Percentiles rank a stretch among this genome's conserved stretches.
Conservation (phyloP, 2,888 invertebrate species). For the Drosophila subquinaria region DNA sequence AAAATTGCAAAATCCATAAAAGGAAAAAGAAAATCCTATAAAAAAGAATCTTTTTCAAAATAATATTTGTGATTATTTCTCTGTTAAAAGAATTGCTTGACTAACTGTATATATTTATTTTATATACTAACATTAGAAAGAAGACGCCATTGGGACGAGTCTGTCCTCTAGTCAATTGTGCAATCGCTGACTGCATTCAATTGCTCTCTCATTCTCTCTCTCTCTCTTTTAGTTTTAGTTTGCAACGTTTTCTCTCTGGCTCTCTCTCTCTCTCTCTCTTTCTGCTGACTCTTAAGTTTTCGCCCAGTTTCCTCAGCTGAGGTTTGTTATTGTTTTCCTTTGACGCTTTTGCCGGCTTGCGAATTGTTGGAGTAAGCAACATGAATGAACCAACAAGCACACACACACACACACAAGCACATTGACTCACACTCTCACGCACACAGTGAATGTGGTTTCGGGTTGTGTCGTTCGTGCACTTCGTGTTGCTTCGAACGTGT, state of each 20-base stretch:
- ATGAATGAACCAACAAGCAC: constrained; percentile 67
- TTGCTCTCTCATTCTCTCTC: constrained; percentile 15
- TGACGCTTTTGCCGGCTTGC: constrained; percentile 70
- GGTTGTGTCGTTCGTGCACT: constrained; percentile 52
- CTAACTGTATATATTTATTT: neutral
- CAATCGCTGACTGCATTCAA: constrained; percentile 63
- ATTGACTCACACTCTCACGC: constrained; percentile 11
- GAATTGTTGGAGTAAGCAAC: constrained; percentile 49
- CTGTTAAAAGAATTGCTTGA: neutral
- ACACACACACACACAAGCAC: constrained; percentile 22
- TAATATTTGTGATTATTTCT: no score
- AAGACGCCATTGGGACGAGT: constrained; percentile 47
- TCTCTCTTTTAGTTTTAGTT: neutral
- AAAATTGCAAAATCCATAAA: no score
- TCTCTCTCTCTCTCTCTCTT: constrained; percentile 7
- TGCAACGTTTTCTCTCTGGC: neutral
- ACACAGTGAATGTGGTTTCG: constrained; percentile 44
- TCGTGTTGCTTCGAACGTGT: constrained; percentile 76
- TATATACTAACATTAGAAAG: constrained; percentile 24
- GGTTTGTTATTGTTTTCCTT: constrained; percentile 80
- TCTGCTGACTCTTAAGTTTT: constrained; percentile 55
- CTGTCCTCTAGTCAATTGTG: constrained; percentile 54
- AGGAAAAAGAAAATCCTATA: no score
- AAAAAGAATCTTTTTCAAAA: no score
- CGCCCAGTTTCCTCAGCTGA: constrained; percentile 72